Percentiles rank a stretch among this genome's conserved stretches.
These are phyloP conservation scores for Drosophila azteca DNA, from an alignment of 1,140 invertebrate species.

Conservation along the genomic window DNA sequence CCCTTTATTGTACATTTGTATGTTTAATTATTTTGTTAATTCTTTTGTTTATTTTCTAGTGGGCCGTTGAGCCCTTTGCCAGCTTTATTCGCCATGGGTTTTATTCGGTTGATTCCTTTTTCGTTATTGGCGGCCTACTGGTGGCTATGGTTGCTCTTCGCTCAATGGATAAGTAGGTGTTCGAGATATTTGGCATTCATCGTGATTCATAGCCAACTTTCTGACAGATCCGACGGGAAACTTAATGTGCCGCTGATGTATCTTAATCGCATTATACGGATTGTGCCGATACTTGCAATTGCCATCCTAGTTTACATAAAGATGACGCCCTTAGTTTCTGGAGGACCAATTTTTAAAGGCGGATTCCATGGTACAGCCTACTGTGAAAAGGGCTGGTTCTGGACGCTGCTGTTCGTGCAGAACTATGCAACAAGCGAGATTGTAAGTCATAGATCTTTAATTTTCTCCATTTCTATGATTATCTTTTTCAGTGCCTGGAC, in stretches of 20 bases:
- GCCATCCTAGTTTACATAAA: slow-evolving; percentile 45
- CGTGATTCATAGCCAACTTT: not conserved
- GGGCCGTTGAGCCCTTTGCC: slow-evolving; percentile 83
- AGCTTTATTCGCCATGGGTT: slow-evolving; percentile 85
- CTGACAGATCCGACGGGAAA: slow-evolving; percentile 40
- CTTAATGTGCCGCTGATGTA: slow-evolving; percentile 68
- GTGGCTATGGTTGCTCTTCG: slow-evolving; percentile 86
- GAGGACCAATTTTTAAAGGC: slow-evolving; percentile 40
- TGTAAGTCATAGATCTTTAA: not conserved
- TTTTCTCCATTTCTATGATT: not conserved
- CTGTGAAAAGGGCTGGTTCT: slow-evolving; percentile 59
- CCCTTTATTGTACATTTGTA: not conserved
- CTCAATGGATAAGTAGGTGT: slow-evolving; percentile 87
- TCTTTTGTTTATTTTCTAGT: slow-evolving; percentile 27
- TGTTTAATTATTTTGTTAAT: too few species aligned
- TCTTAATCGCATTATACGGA: slow-evolving; percentile 61
- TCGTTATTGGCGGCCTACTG: slow-evolving; percentile 88
- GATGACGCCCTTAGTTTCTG: slow-evolving; percentile 34
- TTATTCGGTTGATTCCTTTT: slow-evolving; percentile 88
- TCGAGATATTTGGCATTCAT: not conserved
- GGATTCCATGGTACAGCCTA: slow-evolving; percentile 60
- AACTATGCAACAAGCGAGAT: slow-evolving; percentile 53
- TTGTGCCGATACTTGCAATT: slow-evolving; percentile 49
- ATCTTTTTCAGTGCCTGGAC: slow-evolving; percentile 89
- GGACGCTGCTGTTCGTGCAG: slow-evolving; percentile 55